phyloP scores from a whole-genome alignment of 2,797 vertebrate species.

The Hipposideros larvatus region DNA sequence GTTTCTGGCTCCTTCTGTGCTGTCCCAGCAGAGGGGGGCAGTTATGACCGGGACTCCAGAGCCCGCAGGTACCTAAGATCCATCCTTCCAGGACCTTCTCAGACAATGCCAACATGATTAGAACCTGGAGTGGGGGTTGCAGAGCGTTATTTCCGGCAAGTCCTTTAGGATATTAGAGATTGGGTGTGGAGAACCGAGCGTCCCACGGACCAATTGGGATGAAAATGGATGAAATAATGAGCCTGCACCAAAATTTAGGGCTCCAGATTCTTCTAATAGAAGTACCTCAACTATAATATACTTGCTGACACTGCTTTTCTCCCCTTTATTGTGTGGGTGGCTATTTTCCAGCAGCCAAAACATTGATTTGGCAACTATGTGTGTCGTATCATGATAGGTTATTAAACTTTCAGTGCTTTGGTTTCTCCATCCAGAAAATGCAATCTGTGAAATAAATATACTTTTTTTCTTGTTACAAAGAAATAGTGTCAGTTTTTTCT shows the following conservation, averaged over 20 bases:
- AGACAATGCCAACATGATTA: no score
- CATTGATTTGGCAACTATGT: fast-evolving
- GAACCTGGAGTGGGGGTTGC: no score
- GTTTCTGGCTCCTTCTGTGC: fast-evolving
- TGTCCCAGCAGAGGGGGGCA: fast-evolving
- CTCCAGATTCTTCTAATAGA: not conserved
- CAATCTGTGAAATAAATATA: not conserved
- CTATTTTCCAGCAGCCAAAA: not conserved
- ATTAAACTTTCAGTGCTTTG: not conserved
- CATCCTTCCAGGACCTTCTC: not conserved
- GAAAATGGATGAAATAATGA: no score
- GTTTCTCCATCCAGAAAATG: not conserved
- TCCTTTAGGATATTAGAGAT: fast-evolving
- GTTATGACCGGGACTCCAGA: fast-evolving
- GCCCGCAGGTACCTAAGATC: not conserved
- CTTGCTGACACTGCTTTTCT: fast-evolving
- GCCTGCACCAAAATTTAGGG: not conserved
- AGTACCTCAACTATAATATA: fast-evolving
- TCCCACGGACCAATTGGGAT: not conserved
- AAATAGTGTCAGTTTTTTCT: not conserved
- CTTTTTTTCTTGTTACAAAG: not conserved
- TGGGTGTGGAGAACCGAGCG: not conserved
- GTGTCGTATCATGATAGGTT: not conserved
- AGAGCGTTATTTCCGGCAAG: not conserved
- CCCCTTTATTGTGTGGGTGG: fast-evolving